phyloP scores from a whole-genome alignment of 2,113 vertebrate genomes.

The Gymnarchus niloticus region DNA sequence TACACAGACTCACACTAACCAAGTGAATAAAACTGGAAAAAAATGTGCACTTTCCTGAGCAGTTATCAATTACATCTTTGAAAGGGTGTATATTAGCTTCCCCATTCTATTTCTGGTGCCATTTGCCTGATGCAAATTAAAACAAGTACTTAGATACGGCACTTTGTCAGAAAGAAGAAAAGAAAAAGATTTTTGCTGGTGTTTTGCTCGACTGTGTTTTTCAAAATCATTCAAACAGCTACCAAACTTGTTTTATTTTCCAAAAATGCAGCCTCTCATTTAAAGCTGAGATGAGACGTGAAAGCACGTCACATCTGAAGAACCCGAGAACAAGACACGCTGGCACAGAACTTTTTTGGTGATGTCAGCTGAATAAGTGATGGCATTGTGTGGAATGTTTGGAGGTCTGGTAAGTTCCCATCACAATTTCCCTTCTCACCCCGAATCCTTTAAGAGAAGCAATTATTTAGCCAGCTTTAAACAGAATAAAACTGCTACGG shows the following conservation, averaged over 20 bases:
- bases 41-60: background rate
- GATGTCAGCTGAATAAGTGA: constrained; percentile 1
- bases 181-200: background rate
- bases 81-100: background rate
- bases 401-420: background rate
- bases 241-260: background rate
- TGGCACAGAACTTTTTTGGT: background rate
- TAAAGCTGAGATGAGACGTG: background rate
- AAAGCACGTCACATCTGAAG: constrained; percentile 8
- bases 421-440: background rate
- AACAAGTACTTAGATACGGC: background rate
- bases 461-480: constrained; percentile 36
- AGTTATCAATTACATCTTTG: background rate
- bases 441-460: constrained; percentile 37
- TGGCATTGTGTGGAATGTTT: background rate
- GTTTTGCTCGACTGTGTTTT: background rate
- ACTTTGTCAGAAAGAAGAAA: background rate
- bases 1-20: background rate
- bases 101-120: background rate
- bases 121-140: background rate
- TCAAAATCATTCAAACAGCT: background rate
- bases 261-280: background rate
- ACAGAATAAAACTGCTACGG: constrained; percentile 21
- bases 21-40: background rate
- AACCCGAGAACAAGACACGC: background rate